These are phyloP conservation scores for Chrysochloris asiatica DNA, from an alignment of 2,113 vertebrate genomes.

Conservation along the genomic window DNA sequence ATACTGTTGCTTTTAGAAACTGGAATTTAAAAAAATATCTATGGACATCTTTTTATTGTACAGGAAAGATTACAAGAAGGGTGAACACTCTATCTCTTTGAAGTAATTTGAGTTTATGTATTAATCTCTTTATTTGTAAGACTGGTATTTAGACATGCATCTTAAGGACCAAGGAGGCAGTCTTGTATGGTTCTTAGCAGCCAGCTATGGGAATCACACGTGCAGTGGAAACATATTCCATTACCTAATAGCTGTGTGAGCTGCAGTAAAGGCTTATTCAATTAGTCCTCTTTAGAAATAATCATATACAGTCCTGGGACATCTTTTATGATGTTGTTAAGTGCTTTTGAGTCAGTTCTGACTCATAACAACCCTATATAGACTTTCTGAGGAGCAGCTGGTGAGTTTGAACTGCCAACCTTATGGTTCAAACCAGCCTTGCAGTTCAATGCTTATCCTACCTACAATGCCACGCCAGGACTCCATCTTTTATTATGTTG, in stretches of 20 bases:
- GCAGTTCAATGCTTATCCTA: too few relatives aligned
- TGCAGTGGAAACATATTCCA: not conserved
- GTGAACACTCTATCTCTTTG: not conserved
- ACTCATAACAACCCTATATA: too few relatives aligned
- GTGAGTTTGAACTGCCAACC: too few relatives aligned
- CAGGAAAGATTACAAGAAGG: not conserved
- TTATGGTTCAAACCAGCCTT: too few relatives aligned
- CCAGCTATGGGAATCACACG: not conserved
- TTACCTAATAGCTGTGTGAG: not conserved
- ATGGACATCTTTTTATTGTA: not conserved
- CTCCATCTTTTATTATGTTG: too few relatives aligned
- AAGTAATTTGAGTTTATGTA: not conserved
- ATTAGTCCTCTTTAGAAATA: not conserved
- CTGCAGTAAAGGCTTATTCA: too few relatives aligned
- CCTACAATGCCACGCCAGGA: too few relatives aligned
- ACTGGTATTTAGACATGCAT: not conserved
- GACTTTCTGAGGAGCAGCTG: too few relatives aligned
- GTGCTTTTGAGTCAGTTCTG: too few relatives aligned
- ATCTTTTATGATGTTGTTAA: too few relatives aligned
- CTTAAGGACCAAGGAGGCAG: too few relatives aligned
- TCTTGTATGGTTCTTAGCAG: not conserved
- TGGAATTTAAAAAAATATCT: not conserved
- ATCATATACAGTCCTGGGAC: too few relatives aligned
- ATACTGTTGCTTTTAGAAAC: slow-evolving; percentile 1
- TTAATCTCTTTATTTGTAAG: not conserved